These are phyloP conservation scores for Caenorhabditis zanzibari DNA, from an alignment of 2,888 invertebrate species.

Conservation along the genomic window DNA sequence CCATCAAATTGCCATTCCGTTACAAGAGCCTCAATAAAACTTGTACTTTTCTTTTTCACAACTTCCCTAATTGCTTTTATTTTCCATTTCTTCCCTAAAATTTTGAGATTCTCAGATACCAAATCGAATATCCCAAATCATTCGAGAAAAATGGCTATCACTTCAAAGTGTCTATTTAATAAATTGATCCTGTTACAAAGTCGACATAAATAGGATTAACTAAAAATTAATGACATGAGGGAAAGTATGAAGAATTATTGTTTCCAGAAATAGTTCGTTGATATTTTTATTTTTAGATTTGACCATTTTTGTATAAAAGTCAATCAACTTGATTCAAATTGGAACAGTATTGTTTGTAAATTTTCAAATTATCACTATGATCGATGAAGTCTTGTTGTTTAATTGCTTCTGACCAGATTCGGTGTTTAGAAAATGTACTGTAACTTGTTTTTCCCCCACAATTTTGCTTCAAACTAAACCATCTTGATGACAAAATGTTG, in stretches of 20 bases:
- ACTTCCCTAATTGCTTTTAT: not conserved
- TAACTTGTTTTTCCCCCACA: too few relatives aligned
- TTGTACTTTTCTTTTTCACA: conserved; percentile 25
- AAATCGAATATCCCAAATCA: not conserved
- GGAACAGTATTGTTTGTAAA: not conserved
- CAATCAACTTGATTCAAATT: not conserved
- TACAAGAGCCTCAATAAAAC: conserved; percentile 14
- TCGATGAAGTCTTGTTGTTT: not conserved
- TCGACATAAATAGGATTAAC: conserved; percentile 36
- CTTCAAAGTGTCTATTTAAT: too few relatives aligned
- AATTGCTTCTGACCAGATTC: too few relatives aligned
- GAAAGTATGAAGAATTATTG: conserved; percentile 3
- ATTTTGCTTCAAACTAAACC: not conserved
- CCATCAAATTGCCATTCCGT: conserved; percentile 47
- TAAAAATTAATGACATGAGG: not conserved
- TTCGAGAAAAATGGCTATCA: not conserved
- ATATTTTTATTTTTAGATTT: conserved; percentile 40
- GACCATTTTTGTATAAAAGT: not conserved
- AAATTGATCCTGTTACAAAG: conserved; percentile 1
- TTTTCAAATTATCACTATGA: not conserved
- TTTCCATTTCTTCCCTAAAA: not conserved
- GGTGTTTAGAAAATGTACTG: not conserved
- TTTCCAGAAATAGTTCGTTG: conserved; percentile 50
- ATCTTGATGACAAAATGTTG: conserved; percentile 8
- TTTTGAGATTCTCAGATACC: not conserved